Evolutionary conservation across 2,113 vertebrate species (phyloP).

Genomic region (Aix galericulata): DNA sequence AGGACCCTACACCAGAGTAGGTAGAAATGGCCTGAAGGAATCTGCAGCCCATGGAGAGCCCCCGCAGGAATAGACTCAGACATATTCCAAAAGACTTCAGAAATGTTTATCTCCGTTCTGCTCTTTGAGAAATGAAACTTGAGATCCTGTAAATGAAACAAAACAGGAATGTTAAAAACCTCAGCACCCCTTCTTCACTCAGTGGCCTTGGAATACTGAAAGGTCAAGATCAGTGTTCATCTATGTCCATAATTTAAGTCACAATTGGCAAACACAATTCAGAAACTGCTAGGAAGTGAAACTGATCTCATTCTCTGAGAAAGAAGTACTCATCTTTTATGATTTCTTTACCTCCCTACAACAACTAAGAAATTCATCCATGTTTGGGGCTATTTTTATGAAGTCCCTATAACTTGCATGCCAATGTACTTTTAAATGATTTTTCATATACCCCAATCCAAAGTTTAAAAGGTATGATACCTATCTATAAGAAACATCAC

Average conservation of each 20-base stretch:
- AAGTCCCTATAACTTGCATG: background rate
- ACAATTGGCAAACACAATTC: conserved; percentile 81
- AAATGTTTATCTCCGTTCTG: background rate
- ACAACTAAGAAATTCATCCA: conserved; percentile 51
- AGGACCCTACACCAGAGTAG: no score
- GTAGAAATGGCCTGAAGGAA: no score
- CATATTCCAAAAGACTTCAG: background rate
- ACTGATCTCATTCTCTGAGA: conserved; percentile 70
- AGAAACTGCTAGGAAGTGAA: conserved; percentile 76
- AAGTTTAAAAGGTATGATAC: background rate
- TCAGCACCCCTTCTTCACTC: conserved; percentile 42
- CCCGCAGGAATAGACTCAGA: background rate
- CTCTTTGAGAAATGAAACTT: conserved; percentile 60
- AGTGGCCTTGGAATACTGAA: conserved; percentile 74
- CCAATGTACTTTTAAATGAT: background rate
- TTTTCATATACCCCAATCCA: background rate
- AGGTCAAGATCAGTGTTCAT: conserved; percentile 67
- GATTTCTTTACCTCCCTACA: conserved; percentile 51
- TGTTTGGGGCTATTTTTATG: background rate
- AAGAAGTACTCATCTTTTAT: conserved; percentile 63
- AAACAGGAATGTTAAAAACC: conserved; percentile 12
- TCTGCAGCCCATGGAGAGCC: no score
- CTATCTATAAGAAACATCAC: background rate
- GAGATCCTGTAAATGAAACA: conserved; percentile 69
- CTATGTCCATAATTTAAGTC: conserved; percentile 79